Percentiles rank a stretch among this genome's conserved stretches.
phyloP scores from a whole-genome alignment of 2,113 vertebrate species.

The Thamnophis sirtalis region DNA sequence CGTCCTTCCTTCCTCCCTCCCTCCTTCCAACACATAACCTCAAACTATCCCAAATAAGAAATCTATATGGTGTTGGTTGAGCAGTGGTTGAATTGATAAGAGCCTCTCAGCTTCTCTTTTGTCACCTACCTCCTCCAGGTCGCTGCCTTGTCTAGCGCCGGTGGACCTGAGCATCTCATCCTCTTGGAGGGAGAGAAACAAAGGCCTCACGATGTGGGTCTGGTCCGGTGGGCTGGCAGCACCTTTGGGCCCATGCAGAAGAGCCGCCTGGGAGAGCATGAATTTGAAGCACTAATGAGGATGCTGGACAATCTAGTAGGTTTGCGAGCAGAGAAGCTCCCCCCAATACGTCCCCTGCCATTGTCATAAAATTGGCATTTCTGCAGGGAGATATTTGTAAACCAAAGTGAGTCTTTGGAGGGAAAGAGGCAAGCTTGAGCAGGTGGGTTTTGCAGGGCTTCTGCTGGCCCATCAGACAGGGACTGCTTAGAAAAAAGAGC shows the following conservation, averaged over 20 bases:
- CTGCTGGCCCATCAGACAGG: not conserved
- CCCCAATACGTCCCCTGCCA: not conserved
- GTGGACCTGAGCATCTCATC: constrained; percentile 86
- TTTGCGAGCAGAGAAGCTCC: not conserved
- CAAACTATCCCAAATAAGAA: too few relatives aligned
- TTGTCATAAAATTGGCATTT: not conserved
- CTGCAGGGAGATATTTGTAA: not conserved
- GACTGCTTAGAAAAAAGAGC: not conserved
- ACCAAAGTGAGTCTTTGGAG: not conserved
- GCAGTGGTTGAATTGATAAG: too few relatives aligned
- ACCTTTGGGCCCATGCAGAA: constrained; percentile 95
- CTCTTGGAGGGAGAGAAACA: constrained; percentile 82
- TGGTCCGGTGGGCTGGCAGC: constrained; percentile 88
- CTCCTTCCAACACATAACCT: too few relatives aligned
- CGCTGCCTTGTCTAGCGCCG: constrained; percentile 83
- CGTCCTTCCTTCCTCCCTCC: not conserved
- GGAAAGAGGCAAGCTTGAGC: not conserved
- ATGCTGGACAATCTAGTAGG: constrained; percentile 92
- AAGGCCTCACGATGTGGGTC: constrained; percentile 76
- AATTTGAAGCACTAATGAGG: constrained; percentile 97
- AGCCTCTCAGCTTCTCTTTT: not conserved
- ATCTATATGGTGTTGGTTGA: too few relatives aligned
- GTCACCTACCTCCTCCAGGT: constrained; percentile 63
- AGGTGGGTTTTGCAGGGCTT: not conserved
- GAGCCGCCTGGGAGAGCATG: constrained; percentile 88